phyloP scores from a whole-genome alignment of 2,888 invertebrate species.

The Scaeva pyrastri region DNA sequence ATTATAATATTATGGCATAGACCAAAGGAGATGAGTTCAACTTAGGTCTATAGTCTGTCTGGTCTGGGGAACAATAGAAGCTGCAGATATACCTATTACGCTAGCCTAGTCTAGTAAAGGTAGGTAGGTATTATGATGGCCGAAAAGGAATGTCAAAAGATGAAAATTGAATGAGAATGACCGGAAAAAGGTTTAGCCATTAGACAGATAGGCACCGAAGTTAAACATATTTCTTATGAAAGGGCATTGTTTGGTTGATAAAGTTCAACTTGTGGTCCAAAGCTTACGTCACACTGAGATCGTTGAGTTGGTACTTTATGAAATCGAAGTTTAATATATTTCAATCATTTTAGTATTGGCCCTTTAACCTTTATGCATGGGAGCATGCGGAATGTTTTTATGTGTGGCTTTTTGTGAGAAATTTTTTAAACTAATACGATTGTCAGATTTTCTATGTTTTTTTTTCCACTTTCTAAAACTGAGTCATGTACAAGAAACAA shows the following conservation, averaged over 20 bases:
- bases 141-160: conserved; percentile 39
- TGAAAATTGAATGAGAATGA: conserved; percentile 9
- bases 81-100: no score
- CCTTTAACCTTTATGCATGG: no score
- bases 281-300: not conserved
- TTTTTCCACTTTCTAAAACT: no score
- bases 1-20: conserved; percentile 35
- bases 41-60: not conserved
- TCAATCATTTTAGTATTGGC: no score
- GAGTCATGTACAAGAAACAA: no score
- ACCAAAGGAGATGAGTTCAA: conserved; percentile 59
- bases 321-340: no score
- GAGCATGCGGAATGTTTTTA: no score
- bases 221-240: not conserved
- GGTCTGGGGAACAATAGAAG: conserved; percentile 3
- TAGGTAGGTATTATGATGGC: not conserved
- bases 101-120: no score
- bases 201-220: not conserved
- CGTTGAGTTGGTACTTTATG: no score
- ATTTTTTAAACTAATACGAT: no score
- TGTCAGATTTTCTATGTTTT: no score
- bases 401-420: no score
- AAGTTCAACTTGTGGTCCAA: not conserved
- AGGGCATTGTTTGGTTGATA: not conserved
- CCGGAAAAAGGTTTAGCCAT: not conserved